A percentile compares a stretch with the other conserved stretches of the same genome.
These are phyloP conservation scores for Falco rusticolus DNA, from an alignment of 2,797 vertebrate genomes.

Conservation along the genomic window DNA sequence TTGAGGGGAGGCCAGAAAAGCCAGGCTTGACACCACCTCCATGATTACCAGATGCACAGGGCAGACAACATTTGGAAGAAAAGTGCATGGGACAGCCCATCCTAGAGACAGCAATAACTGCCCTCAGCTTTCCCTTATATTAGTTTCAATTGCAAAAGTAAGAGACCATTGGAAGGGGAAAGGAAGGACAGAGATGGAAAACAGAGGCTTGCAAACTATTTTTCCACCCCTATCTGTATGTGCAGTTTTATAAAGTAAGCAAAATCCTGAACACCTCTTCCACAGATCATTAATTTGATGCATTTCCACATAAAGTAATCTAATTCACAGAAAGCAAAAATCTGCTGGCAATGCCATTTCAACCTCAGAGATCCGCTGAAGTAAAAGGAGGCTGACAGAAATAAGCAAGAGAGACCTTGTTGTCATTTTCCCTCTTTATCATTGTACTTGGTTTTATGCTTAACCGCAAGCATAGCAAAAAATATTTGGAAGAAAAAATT, in stretches of 20 bases:
- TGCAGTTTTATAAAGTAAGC: neutral
- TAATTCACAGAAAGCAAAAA: neutral
- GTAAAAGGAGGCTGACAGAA: neutral
- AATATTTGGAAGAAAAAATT: neutral
- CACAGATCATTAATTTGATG: neutral
- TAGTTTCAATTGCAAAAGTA: neutral
- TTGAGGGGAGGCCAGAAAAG: neutral
- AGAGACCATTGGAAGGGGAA: neutral
- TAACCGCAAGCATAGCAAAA: neutral
- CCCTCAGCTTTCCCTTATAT: neutral
- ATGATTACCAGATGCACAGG: neutral
- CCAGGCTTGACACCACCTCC: neutral
- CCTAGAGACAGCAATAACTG: neutral
- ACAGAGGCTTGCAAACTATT: neutral
- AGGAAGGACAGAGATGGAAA: neutral
- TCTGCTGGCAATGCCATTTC: neutral
- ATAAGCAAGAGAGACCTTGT: neutral
- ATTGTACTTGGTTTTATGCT: neutral
- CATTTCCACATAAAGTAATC: neutral
- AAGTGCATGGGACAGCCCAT: neutral
- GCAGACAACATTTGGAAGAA: neutral
- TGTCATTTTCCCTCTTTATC: neutral
- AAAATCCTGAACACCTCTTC: conserved; percentile 1
- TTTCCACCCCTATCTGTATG: neutral
- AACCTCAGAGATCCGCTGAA: neutral